phyloP scores from a whole-genome alignment of 2,113 vertebrate genomes.

The Syngnathus scovelli region DNA sequence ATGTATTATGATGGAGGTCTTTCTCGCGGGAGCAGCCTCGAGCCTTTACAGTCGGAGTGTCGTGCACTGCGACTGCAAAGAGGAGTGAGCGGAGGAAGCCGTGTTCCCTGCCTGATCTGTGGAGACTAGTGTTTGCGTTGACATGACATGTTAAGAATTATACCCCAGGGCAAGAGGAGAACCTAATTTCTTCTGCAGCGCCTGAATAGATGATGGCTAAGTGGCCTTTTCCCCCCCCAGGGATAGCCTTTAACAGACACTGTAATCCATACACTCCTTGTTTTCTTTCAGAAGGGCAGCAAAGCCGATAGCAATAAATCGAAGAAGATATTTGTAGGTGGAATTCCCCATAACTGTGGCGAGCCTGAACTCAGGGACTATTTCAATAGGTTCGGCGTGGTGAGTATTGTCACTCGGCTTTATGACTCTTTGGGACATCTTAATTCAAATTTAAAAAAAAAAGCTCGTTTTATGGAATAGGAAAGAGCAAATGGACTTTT shows the following conservation, averaged over 20 bases:
- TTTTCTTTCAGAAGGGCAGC: conserved; percentile 90
- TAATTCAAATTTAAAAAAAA: background rate
- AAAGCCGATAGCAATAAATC: conserved; percentile 97
- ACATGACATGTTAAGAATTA: conserved; percentile 69
- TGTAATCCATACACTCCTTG: conserved; percentile 60
- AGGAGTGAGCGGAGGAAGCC: conserved; percentile 45
- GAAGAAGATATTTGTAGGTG: conserved; percentile 99
- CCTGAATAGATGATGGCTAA: conserved; percentile 62
- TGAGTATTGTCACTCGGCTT: conserved; percentile 73
- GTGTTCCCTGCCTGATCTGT: conserved; percentile 55
- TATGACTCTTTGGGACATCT: conserved; percentile 32
- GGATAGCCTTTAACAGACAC: conserved; percentile 45
- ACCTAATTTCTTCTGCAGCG: conserved; percentile 62
- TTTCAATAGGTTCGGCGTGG: conserved; percentile 99
- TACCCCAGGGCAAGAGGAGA: conserved; percentile 61
- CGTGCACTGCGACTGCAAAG: conserved; percentile 23
- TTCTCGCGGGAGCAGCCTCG: conserved; percentile 28
- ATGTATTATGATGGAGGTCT: conserved; percentile 38
- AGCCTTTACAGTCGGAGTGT: conserved; percentile 26
- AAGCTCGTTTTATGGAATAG: background rate
- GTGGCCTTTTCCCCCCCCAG: conserved; percentile 37
- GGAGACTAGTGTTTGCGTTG: conserved; percentile 64
- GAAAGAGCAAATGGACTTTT: conserved; percentile 18
- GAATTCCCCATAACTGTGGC: conserved; percentile 99
- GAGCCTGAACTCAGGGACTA: conserved; percentile 99